phyloP scores from a whole-genome alignment of 1,140 invertebrate genomes.

The Apis laboriosa region DNA sequence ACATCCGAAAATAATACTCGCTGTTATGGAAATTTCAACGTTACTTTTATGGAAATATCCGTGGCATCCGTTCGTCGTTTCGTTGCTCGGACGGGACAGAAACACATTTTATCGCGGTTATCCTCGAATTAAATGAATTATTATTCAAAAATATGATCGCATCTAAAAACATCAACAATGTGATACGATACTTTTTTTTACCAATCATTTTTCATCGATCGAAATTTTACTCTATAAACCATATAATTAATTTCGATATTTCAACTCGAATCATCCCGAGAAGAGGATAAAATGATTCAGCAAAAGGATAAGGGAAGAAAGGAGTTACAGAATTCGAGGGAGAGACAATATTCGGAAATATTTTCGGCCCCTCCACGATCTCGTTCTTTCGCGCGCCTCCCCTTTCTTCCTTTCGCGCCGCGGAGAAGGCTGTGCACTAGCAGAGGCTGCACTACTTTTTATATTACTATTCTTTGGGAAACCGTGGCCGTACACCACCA shows the following conservation, averaged over 20 bases:
- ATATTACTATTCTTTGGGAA: slow-evolving; percentile 59
- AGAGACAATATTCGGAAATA: no score
- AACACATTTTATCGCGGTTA: not conserved
- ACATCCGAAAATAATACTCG: slow-evolving; percentile 33
- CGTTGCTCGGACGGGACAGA: not conserved
- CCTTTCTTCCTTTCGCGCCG: not conserved
- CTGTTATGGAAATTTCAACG: slow-evolving; percentile 20
- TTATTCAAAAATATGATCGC: not conserved
- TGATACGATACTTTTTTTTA: no score
- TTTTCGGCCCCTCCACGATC: not conserved
- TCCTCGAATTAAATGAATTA: not conserved
- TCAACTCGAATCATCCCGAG: no score
- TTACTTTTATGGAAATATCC: slow-evolving; percentile 27
- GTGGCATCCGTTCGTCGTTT: not conserved
- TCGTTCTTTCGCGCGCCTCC: slow-evolving; percentile 23
- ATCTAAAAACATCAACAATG: no score
- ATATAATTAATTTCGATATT: no score
- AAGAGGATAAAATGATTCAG: no score
- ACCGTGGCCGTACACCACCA: slow-evolving; percentile 30
- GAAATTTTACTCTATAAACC: no score
- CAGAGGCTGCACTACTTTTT: slow-evolving; percentile 37
- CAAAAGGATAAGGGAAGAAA: no score
- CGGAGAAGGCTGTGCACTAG: slow-evolving; percentile 34
- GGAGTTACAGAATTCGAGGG: no score
- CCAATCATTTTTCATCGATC: no score